These are phyloP conservation scores for Papilio demoleus DNA, from an alignment of 2,888 invertebrate species.

Conservation along the genomic window DNA sequence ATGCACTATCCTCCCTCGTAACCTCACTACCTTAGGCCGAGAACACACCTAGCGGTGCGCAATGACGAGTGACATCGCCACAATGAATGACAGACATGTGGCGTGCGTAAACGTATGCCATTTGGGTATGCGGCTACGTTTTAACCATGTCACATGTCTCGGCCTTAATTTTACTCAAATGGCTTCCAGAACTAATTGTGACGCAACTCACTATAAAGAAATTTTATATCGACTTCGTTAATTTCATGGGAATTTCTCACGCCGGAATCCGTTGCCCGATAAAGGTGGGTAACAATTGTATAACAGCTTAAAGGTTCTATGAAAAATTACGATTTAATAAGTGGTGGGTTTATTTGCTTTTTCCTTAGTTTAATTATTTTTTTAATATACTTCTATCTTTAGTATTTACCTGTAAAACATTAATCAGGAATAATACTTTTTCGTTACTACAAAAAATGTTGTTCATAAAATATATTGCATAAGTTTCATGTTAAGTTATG, in stretches of 20 bases:
- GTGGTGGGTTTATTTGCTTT: background rate
- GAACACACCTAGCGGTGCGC: constrained; percentile 40
- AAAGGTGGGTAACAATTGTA: background rate
- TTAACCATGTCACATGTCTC: background rate
- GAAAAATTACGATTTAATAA: background rate
- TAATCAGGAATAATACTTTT: too few species aligned
- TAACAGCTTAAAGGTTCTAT: background rate
- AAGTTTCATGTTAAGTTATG: background rate
- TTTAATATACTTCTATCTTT: too few species aligned
- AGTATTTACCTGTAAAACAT: too few species aligned
- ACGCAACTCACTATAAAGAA: background rate
- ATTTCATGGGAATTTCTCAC: constrained; percentile 19
- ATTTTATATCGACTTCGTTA: background rate
- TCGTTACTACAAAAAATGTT: too few species aligned
- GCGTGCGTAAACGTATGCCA: constrained; percentile 33
- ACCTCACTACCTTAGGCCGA: constrained; percentile 47
- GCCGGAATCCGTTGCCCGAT: background rate
- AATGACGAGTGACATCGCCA: constrained; percentile 21
- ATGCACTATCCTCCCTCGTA: constrained; percentile 67
- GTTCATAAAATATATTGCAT: background rate
- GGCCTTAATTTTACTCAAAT: background rate
- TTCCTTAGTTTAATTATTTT: background rate
- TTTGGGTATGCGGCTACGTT: background rate
- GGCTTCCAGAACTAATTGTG: background rate
- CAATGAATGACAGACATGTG: constrained; percentile 11